Evolutionary conservation across 2,888 invertebrate genomes (phyloP).

Genomic region (Ochlodes sylvanus): DNA sequence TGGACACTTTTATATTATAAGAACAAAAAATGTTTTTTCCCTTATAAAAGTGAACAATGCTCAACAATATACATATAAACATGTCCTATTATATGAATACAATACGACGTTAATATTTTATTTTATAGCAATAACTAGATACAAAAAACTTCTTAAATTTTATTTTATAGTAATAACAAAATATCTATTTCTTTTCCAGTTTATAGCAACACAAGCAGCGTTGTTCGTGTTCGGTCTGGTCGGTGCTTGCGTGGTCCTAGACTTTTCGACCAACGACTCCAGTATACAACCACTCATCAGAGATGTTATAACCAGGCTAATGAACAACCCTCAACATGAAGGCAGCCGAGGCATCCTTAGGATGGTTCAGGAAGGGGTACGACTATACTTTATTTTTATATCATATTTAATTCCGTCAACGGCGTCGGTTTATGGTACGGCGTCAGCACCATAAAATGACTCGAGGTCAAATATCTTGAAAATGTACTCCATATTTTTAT

Average conservation of each 20-base stretch:
- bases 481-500: not conserved
- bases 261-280: conserved; percentile 92
- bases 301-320: conserved; percentile 88
- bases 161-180: no score
- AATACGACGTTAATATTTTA: no score
- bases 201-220: conserved; percentile 88
- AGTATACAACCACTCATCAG: conserved; percentile 91
- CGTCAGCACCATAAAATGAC: no score
- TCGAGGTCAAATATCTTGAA: not conserved
- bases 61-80: no score
- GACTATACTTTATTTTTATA: conserved; percentile 61
- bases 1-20: no score
- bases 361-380: conserved; percentile 94
- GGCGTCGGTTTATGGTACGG: no score
- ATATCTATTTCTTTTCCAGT: conserved; percentile 80
- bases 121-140: no score
- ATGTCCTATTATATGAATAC: no score
- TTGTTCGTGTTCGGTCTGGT: conserved; percentile 89
- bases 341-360: conserved; percentile 88
- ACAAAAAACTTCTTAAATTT: no score
- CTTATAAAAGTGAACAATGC: no score
- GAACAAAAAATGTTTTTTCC: no score
- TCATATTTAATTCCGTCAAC: no score
- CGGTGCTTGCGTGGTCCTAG: conserved; percentile 91
- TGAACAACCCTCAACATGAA: conserved; percentile 90